These are phyloP conservation scores for Drosophila setosimentum DNA, from an alignment of 2,888 invertebrate genomes.

Conservation along the genomic window DNA sequence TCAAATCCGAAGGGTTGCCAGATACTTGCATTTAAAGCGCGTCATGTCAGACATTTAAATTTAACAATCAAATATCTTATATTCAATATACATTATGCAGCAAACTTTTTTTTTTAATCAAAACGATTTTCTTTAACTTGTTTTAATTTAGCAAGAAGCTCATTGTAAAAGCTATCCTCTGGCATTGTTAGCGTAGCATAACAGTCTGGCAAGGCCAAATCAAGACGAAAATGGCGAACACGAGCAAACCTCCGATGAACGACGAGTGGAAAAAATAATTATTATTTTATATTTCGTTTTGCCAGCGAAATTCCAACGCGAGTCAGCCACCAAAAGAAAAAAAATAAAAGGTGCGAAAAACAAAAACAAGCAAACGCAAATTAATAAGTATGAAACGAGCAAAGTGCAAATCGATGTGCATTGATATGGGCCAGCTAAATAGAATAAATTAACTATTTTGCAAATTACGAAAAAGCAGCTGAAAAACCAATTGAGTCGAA, in stretches of 20 bases:
- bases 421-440: constrained; percentile 51
- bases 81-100: no score
- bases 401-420: constrained; percentile 58
- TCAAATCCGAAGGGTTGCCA: constrained; percentile 29
- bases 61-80: background rate
- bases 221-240: constrained; percentile 81
- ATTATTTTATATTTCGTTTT: constrained; percentile 84
- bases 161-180: background rate
- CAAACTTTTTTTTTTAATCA: background rate
- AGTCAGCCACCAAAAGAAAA: constrained; percentile 47
- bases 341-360: constrained; percentile 48
- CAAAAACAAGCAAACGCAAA: constrained; percentile 31
- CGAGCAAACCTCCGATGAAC: constrained; percentile 78
- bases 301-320: constrained; percentile 82
- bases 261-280: constrained; percentile 83
- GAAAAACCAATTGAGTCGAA: constrained; percentile 67
- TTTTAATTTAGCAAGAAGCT: background rate
- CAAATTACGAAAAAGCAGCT: constrained; percentile 71
- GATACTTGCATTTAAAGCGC: constrained; percentile 5
- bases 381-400: constrained; percentile 52
- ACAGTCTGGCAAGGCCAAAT: constrained; percentile 60
- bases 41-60: constrained; percentile 12
- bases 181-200: constrained; percentile 10
- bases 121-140: fast-evolving
- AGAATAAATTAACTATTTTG: constrained; percentile 72